Evolutionary conservation across 2,888 invertebrate genomes (phyloP).

Genomic region (Stratiomys singularior): DNA sequence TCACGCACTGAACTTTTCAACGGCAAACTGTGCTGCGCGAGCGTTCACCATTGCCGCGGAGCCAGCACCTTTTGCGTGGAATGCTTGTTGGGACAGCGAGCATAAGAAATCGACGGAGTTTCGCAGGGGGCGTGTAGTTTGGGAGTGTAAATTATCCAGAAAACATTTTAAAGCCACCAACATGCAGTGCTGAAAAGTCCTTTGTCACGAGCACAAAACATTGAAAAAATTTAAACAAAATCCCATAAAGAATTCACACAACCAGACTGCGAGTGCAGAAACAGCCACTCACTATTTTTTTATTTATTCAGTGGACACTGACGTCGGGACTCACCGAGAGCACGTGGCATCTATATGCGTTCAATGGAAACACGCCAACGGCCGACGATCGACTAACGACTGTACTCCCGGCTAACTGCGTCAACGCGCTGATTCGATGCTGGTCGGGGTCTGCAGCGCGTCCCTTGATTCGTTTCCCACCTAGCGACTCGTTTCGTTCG

Average conservation of each 20-base stretch:
- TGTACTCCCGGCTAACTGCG: constrained; percentile 7
- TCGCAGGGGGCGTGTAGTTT: background rate
- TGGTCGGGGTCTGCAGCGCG: constrained; percentile 49
- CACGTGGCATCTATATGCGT: constrained; percentile 6
- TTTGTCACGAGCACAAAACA: background rate
- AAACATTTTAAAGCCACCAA: background rate
- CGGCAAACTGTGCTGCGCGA: background rate
- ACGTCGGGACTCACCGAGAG: constrained; percentile 9
- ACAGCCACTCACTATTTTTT: background rate
- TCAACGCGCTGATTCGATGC: constrained; percentile 28
- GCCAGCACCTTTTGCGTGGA: background rate
- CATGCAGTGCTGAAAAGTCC: too few relatives aligned
- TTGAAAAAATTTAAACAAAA: background rate
- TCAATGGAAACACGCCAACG: constrained; percentile 58
- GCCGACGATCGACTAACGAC: constrained; percentile 64
- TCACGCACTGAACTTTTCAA: background rate
- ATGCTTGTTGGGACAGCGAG: background rate
- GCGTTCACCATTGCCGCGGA: background rate
- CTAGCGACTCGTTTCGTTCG: constrained; percentile 11
- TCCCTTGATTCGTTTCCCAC: background rate
- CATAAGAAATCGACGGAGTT: background rate
- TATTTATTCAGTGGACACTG: background rate
- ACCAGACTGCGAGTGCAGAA: background rate
- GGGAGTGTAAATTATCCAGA: background rate
- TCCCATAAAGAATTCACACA: background rate